Percentiles rank a stretch among this genome's conserved stretches.
These are phyloP conservation scores for Liasis olivaceus DNA, from an alignment of 2,797 vertebrate genomes.

Conservation along the genomic window DNA sequence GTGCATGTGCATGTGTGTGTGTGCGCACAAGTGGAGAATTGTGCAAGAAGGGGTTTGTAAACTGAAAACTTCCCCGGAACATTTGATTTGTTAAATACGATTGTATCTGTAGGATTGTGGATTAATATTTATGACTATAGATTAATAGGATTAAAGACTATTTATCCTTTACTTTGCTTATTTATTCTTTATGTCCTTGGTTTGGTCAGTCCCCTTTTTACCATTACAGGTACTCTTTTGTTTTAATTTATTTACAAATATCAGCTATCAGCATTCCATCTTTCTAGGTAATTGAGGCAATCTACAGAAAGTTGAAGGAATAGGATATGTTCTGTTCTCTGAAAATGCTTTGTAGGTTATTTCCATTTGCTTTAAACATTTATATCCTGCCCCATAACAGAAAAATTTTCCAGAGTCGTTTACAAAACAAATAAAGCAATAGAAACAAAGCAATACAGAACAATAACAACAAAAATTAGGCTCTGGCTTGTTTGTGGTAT, in stretches of 20 bases:
- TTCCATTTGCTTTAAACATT: background rate
- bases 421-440: background rate
- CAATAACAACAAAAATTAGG: background rate
- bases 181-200: slow-evolving; percentile 10
- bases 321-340: background rate
- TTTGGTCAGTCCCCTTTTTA: slow-evolving; percentile 8
- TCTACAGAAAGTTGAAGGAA: background rate
- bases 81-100: background rate
- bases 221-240: background rate
- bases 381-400: background rate
- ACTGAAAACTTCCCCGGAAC: background rate
- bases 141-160: slow-evolving; percentile 32
- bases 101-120: slow-evolving; percentile 1
- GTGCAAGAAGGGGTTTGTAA: background rate
- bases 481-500: background rate
- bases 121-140: background rate
- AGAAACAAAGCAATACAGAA: background rate
- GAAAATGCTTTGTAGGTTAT: background rate
- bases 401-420: background rate
- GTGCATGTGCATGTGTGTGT: background rate
- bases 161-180: slow-evolving; percentile 11
- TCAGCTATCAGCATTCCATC: background rate
- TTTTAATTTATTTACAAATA: background rate
- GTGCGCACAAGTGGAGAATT: background rate
- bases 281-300: background rate